Conservation (phyloP, 1,140 invertebrate genomes). For the Procambarus clarkii region DNA sequence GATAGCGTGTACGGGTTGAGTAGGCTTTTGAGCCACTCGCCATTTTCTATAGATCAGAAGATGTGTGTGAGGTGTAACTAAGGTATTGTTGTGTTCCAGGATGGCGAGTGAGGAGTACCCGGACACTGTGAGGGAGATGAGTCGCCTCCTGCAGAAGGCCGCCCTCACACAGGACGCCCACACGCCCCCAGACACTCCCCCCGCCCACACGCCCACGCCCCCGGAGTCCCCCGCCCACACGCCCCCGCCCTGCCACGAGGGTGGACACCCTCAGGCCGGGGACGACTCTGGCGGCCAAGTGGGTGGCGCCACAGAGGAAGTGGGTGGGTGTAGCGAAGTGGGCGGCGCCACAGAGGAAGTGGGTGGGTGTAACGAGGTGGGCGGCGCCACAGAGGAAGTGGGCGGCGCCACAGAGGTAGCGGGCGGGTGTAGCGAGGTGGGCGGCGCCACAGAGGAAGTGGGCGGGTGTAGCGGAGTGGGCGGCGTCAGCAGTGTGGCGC, state of each 20-base stretch:
- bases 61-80: no score
- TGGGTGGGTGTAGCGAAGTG: no score
- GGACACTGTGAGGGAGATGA: slow-evolving; percentile 62
- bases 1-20: not conserved
- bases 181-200: slow-evolving; percentile 61
- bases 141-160: slow-evolving; percentile 62
- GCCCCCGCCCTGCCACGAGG: slow-evolving; percentile 51
- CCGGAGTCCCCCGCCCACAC: slow-evolving; percentile 21
- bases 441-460: slow-evolving; percentile 13
- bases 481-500: slow-evolving; percentile 44
- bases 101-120: slow-evolving; percentile 50
- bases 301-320: not conserved
- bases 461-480: not conserved
- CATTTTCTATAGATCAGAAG: not conserved
- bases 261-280: slow-evolving; percentile 73
- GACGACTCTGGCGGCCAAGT: not conserved
- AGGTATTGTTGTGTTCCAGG: slow-evolving; percentile 32
- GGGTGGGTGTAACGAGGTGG: slow-evolving; percentile 33
- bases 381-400: not conserved
- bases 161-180: slow-evolving; percentile 35
- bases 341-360: not conserved
- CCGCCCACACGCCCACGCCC: slow-evolving; percentile 70
- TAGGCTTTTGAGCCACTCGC: not conserved
- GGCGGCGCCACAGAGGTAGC: not conserved
- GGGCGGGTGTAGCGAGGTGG: slow-evolving; percentile 33